phyloP scores from a whole-genome alignment of 2,888 invertebrate genomes.

The Cyrtodaria siliqua region DNA sequence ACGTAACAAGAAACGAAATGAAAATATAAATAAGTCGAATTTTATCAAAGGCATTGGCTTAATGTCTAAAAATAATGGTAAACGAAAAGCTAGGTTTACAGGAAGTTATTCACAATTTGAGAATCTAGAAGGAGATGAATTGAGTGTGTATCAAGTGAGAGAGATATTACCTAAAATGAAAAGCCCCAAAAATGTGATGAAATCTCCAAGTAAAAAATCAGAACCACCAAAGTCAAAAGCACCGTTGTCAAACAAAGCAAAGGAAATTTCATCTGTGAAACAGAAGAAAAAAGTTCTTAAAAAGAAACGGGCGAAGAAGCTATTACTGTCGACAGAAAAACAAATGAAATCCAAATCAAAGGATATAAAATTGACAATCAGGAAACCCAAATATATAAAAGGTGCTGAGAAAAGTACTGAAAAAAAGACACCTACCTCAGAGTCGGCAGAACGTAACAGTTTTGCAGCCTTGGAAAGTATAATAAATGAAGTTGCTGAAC shows the following conservation, averaged over 20 bases:
- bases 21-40: constrained; percentile 6
- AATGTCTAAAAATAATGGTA: constrained; percentile 11
- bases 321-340: too few species aligned
- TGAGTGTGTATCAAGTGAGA: constrained; percentile 8
- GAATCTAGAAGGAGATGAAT: constrained; percentile 18
- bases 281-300: too few species aligned
- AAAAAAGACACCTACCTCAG: background rate
- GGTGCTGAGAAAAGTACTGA: background rate
- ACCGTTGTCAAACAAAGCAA: too few species aligned
- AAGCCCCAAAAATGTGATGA: background rate
- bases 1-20: constrained; percentile 6
- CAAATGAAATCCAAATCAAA: background rate
- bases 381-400: background rate
- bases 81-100: constrained; percentile 21
- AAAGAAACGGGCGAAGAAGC: too few species aligned
- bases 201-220: constrained; percentile 1
- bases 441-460: too few species aligned
- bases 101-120: constrained; percentile 42
- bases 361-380: background rate
- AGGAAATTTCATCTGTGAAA: too few species aligned
- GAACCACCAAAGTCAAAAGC: background rate
- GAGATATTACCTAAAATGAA: background rate
- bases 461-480: too few species aligned
- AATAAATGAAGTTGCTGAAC: too few species aligned
- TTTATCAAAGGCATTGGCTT: background rate